Conservation (phyloP, 2,888 invertebrate species). For the Ganaspis brasiliensis region DNA sequence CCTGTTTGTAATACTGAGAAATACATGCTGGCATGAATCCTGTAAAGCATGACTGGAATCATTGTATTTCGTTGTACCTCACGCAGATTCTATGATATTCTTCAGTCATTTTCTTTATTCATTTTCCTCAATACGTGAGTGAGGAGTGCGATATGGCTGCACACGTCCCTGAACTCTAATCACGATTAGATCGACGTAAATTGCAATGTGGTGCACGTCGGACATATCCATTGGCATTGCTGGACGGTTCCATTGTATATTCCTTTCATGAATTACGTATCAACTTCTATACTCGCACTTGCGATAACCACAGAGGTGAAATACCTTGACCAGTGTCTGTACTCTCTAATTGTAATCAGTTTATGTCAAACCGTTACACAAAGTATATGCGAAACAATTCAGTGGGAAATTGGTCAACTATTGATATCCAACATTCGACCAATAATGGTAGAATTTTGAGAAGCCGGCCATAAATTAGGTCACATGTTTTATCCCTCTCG, state of each 20-base stretch:
- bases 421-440: no score
- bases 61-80: constrained; percentile 26
- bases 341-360: constrained; percentile 1
- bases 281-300: constrained; percentile 49
- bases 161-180: constrained; percentile 69
- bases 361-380: no score
- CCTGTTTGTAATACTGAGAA: constrained; percentile 36
- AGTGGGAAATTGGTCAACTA: no score
- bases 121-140: constrained; percentile 50
- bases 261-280: constrained; percentile 75
- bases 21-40: constrained; percentile 24
- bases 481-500: no score
- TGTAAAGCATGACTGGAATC: constrained; percentile 33
- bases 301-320: constrained; percentile 49
- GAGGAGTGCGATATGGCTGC: constrained; percentile 56
- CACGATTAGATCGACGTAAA: constrained; percentile 72
- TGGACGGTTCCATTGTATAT: constrained; percentile 72
- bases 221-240: constrained; percentile 69
- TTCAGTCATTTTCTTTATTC: constrained; percentile 48
- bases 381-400: no score
- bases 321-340: constrained; percentile 50
- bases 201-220: constrained; percentile 77
- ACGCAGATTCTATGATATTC: constrained; percentile 52
- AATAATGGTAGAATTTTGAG: no score
- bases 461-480: no score